Conservation (phyloP, 2,888 invertebrate genomes). For the Beris chalybata region DNA sequence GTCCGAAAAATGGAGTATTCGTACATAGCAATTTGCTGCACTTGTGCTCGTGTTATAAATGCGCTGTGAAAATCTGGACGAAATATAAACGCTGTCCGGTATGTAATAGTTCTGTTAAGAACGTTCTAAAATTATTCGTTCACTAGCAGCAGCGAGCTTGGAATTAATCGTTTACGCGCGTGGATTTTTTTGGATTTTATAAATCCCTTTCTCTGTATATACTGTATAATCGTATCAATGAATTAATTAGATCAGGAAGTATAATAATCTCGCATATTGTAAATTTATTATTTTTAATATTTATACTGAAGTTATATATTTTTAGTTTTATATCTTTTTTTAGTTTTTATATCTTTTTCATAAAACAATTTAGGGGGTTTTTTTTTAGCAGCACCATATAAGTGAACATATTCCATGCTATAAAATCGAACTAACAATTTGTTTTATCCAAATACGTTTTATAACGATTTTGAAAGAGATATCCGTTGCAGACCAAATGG, state of each 20-base stretch:
- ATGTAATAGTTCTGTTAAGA: conserved; percentile 69
- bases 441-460: conserved; percentile 18
- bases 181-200: conserved; percentile 19
- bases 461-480: conserved; percentile 28
- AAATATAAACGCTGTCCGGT: conserved; percentile 67
- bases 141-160: conserved; percentile 39
- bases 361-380: conserved; percentile 15
- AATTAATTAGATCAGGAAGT: neutral
- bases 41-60: conserved; percentile 71
- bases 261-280: conserved; percentile 6
- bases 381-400: neutral
- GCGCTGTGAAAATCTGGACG: conserved; percentile 68
- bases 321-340: conserved; percentile 11
- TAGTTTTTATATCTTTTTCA: conserved; percentile 12
- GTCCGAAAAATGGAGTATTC: conserved; percentile 69
- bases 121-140: conserved; percentile 65
- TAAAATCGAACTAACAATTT: no score
- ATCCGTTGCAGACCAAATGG: conserved; percentile 18
- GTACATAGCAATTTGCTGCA: conserved; percentile 69
- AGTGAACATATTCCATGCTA: no score
- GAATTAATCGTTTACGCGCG: neutral
- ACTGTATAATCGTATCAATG: neutral
- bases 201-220: conserved; percentile 23
- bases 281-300: conserved; percentile 18
- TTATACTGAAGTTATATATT: conserved; percentile 11